Percentiles rank a stretch among this genome's conserved stretches.
phyloP scores from a whole-genome alignment of 2,888 invertebrate species.

The Stratiomys singularior region DNA sequence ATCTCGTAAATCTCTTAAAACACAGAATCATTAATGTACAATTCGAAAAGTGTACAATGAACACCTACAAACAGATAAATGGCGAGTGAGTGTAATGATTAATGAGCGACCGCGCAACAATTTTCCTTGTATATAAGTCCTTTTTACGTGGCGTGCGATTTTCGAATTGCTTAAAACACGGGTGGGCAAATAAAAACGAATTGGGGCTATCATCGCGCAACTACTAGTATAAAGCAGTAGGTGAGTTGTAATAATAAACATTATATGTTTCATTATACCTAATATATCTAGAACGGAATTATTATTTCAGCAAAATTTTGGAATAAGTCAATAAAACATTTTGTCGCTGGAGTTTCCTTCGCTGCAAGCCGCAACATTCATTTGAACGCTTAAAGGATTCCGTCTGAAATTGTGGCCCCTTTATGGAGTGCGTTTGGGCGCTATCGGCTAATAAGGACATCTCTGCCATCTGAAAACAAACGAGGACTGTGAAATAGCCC shows the following conservation, averaged over 20 bases:
- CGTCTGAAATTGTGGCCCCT: neutral
- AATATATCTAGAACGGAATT: neutral
- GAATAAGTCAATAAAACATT: slow-evolving; percentile 47
- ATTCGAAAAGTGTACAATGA: slow-evolving; percentile 29
- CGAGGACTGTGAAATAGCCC: neutral
- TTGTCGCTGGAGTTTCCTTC: slow-evolving; percentile 48
- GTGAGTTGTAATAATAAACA: slow-evolving; percentile 33
- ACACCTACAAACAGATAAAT: slow-evolving; percentile 17
- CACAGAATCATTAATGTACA: slow-evolving; percentile 18
- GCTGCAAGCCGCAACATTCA: neutral
- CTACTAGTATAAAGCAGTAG: slow-evolving; percentile 46
- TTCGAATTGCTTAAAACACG: neutral
- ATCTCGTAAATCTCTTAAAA: slow-evolving; percentile 30
- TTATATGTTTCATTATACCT: slow-evolving; percentile 25
- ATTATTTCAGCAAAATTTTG: neutral
- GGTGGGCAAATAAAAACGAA: slow-evolving; percentile 36
- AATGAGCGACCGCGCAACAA: slow-evolving; percentile 28
- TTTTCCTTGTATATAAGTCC: neutral
- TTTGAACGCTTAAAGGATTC: too few relatives aligned
- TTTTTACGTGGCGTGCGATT: neutral
- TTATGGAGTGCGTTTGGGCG: neutral
- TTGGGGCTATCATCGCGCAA: slow-evolving; percentile 47
- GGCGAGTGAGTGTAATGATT: slow-evolving; percentile 27
- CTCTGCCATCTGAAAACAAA: neutral
- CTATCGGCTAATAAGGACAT: slow-evolving; percentile 32